Conservation (phyloP, 2,888 invertebrate species). For the Trachelus tabidus region DNA sequence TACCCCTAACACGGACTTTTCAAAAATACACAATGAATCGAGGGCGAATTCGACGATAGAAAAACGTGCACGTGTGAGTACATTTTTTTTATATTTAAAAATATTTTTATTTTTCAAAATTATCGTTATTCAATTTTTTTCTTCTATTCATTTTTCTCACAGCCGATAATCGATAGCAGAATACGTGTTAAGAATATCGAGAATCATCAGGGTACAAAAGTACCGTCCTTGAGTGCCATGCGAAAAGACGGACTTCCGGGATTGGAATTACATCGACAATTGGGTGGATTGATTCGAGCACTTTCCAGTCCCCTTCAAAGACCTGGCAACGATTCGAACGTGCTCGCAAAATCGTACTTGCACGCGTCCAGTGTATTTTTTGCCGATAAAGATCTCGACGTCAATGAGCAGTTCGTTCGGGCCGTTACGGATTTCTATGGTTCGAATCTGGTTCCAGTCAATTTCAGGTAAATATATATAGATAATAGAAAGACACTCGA, state of each 20-base stretch:
- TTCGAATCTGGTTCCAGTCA: slow-evolving; percentile 43
- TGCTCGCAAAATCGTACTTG: slow-evolving; percentile 37
- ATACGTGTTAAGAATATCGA: no score
- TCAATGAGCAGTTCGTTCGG: slow-evolving; percentile 43
- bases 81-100: no score
- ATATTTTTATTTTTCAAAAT: no score
- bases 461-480: slow-evolving; percentile 41
- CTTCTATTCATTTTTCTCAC: no score
- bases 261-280: slow-evolving; percentile 53
- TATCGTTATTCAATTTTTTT: no score
- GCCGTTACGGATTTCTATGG: slow-evolving; percentile 49
- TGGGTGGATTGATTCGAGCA: slow-evolving; percentile 49
- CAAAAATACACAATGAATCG: no score
- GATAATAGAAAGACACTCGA: no score
- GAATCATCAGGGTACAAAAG: not conserved
- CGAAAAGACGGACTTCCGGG: slow-evolving; percentile 37
- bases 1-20: no score
- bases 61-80: no score
- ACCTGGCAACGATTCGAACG: slow-evolving; percentile 26
- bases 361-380: slow-evolving; percentile 56
- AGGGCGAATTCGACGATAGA: no score
- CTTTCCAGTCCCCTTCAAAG: slow-evolving; percentile 35
- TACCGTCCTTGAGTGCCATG: not conserved
- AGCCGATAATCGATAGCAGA: no score
- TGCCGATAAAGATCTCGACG: slow-evolving; percentile 40